A percentile compares a stretch with the other conserved stretches of the same genome.
Conservation (phyloP, 1,140 invertebrate genomes). For the Microplitis demolitor region DNA sequence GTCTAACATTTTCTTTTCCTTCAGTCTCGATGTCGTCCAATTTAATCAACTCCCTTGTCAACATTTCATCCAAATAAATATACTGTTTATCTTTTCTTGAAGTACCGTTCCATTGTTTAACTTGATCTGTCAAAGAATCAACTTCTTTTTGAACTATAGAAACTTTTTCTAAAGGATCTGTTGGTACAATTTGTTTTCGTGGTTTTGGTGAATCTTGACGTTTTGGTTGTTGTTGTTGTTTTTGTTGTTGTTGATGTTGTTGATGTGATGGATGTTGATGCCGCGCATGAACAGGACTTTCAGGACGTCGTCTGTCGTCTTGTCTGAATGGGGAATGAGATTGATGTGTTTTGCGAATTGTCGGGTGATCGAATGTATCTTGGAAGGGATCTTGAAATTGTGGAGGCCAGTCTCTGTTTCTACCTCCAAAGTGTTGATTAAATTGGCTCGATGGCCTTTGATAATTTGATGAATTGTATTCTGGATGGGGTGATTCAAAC, state of each 20-base stretch:
- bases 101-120: constrained; percentile 77
- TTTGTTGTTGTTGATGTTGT: constrained; percentile 17
- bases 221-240: constrained; percentile 43
- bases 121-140: constrained; percentile 74
- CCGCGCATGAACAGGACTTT: constrained; percentile 38
- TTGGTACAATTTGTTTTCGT: constrained; percentile 57
- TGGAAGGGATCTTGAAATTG: constrained; percentile 38
- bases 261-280: constrained; percentile 37
- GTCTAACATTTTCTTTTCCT: constrained; percentile 85
- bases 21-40: constrained; percentile 91
- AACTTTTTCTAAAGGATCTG: constrained; percentile 78
- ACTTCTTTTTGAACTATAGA: constrained; percentile 81
- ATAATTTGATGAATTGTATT: constrained; percentile 56
- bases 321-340: constrained; percentile 43
- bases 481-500: constrained; percentile 48
- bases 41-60: constrained; percentile 89
- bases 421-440: constrained; percentile 35
- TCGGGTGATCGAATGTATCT: constrained; percentile 31
- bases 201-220: constrained; percentile 46
- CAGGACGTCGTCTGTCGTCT: constrained; percentile 14
- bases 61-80: constrained; percentile 90
- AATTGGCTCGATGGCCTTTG: constrained; percentile 40
- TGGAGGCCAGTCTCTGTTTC: constrained; percentile 38
- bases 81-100: constrained; percentile 83
- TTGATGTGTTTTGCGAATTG: constrained; percentile 37